Conservation (phyloP, 2,888 invertebrate species). For the Pantelozetes paolii region DNA sequence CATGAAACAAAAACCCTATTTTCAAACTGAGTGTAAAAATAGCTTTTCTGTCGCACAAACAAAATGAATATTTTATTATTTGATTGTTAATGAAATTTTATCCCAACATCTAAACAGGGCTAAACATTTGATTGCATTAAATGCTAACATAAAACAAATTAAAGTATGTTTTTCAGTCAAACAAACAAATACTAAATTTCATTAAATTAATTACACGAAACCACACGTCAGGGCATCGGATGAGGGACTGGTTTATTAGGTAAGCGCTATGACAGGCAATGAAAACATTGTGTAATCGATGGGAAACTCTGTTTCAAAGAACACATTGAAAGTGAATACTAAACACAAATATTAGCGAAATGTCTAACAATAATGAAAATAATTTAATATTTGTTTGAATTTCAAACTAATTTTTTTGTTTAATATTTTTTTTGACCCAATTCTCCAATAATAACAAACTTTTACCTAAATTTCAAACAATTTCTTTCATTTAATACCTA, state of each 20-base stretch:
- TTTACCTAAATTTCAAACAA: too few species aligned
- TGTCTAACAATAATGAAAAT: too few species aligned
- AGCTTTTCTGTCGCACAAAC: neutral
- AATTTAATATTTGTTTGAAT: neutral
- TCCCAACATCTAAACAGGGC: neutral
- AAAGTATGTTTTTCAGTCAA: neutral
- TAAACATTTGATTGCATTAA: neutral
- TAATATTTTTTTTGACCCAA: too few species aligned
- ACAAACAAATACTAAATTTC: neutral
- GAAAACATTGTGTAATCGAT: neutral
- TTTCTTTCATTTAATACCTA: too few species aligned
- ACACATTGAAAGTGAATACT: neutral
- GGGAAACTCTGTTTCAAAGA: neutral
- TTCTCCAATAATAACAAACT: too few species aligned
- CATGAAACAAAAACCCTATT: neutral
- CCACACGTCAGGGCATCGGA: neutral
- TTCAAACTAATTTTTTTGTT: neutral
- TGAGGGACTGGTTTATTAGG: neutral
- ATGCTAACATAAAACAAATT: neutral
- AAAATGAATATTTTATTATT: neutral
- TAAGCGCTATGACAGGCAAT: neutral
- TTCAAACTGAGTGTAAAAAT: neutral
- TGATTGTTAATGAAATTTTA: slow-evolving; percentile 1
- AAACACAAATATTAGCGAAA: neutral
- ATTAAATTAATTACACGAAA: slow-evolving; percentile 1